Evolutionary conservation across 2,797 vertebrate species (phyloP), one percentile per base, ranked within the genome.

Genomic region (Diplodus puntazzo): DNA sequence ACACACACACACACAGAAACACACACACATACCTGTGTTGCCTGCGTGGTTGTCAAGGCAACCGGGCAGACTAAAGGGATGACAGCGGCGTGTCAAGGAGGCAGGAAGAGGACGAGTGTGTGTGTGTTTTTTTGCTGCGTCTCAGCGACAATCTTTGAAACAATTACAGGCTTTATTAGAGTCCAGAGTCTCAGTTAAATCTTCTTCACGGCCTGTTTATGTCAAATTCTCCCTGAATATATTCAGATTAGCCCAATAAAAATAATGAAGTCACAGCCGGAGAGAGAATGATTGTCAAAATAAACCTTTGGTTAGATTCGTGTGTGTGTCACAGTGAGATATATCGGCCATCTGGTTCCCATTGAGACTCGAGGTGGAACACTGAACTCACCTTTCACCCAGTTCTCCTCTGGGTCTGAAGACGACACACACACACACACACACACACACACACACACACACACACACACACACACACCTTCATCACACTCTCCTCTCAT

Each of bases 271-370:
- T 50, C n/a, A 5, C 27, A 43, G 55, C n/a, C 54, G 21, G 17
- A 42, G 10, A 1, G 18, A 4, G 8, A 18, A 20, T 16, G 13
- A 5, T 23, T 43, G 9, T 23, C 18, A 18, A n/a, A 45, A n/a
- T 48, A 39, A 69, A 46, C 11, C 9, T n/a, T 34, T 2, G 27
- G 9, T 61, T 39, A 14, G 45, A 27, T 7, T 23, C 17, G 43
- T 64, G 34, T 23, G 57, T 57, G 52, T 57, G 5, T 20, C 1
- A 21, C 5, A 5, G 39, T 0, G 7, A 46, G 43, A 17, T 8
- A 17, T 55, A 54, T 64, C 11, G 18, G 6, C 49, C 80, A 86
- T 77, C 77, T 86, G 84, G 65, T 80, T 82, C 43, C 65, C 52
- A 74, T 74, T 45, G 55, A 66, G 73, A 30, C 57, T 50, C 0